Conservation (phyloP, 1,140 invertebrate genomes). For the Schlechtendalia chinensis region DNA sequence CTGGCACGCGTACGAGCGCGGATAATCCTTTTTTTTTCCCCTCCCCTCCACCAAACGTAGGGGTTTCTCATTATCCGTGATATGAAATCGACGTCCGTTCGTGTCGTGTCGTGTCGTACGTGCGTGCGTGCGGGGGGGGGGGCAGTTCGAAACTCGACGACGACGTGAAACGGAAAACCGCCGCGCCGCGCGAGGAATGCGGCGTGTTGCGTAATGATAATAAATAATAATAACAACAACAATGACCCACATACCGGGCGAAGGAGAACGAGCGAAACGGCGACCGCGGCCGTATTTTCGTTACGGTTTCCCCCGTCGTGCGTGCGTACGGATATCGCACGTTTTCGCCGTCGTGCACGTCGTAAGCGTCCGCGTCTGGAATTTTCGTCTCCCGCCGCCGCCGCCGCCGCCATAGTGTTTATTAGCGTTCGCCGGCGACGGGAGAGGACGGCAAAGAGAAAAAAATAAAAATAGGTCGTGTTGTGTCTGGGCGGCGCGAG, state of each 20-base stretch:
- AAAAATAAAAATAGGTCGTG: constrained; percentile 31
- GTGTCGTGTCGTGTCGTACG: no score
- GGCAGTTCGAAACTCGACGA: not conserved
- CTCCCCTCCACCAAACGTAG: no score
- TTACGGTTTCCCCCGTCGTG: not conserved
- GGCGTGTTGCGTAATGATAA: constrained; percentile 24
- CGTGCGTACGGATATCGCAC: not conserved
- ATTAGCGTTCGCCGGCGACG: no score
- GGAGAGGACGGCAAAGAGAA: no score
- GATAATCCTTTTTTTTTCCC: not conserved
- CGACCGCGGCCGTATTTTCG: no score
- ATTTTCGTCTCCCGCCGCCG: no score
- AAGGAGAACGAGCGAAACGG: no score
- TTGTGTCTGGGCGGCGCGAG: not conserved
- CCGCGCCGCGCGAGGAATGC: constrained; percentile 11
- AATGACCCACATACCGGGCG: not conserved
- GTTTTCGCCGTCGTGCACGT: not conserved
- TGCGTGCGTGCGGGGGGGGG: not conserved
- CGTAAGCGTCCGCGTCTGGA: constrained; percentile 1
- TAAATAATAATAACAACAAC: not conserved
- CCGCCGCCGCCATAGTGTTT: no score
- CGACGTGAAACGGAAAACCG: not conserved
- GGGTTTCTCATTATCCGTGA: no score
- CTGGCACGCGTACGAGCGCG: not conserved
- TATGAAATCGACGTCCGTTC: no score